Conservation (phyloP, 1,140 invertebrate species). For the Pectinophora gossypiella region DNA sequence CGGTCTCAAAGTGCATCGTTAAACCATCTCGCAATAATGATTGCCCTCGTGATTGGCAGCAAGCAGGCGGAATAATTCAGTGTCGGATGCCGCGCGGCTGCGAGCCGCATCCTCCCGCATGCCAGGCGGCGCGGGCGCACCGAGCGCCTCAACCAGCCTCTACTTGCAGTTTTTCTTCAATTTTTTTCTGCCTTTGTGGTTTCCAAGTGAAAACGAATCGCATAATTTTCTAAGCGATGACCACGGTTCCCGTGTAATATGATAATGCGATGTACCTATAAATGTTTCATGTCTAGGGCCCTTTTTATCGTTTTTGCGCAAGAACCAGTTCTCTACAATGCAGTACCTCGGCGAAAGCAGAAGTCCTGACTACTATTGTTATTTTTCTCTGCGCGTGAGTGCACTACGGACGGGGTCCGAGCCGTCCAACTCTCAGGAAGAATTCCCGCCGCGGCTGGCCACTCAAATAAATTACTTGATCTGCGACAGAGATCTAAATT, state of each 20-base stretch:
- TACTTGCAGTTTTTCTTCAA: not conserved
- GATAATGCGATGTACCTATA: conserved; percentile 73
- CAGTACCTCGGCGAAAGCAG: conserved; percentile 44
- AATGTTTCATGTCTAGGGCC: conserved; percentile 67
- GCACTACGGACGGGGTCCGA: no score
- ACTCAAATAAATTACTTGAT: not conserved
- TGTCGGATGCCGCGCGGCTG: conserved; percentile 6
- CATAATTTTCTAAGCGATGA: conserved; percentile 69
- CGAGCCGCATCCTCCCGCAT: no score
- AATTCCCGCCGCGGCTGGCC: no score
- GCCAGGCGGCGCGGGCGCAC: not conserved
- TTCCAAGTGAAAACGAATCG: conserved; percentile 64
- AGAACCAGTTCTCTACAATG: conserved; percentile 57
- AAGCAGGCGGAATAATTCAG: conserved; percentile 8
- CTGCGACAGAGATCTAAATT: not conserved
- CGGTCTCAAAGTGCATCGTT: conserved; percentile 18
- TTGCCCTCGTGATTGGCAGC: conserved; percentile 4
- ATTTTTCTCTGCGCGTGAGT: conserved; percentile 17
- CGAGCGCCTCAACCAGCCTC: not conserved
- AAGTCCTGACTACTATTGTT: conserved; percentile 35
- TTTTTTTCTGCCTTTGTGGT: conserved; percentile 21
- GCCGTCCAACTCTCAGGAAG: no score
- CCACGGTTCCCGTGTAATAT: conserved; percentile 72
- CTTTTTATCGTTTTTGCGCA: conserved; percentile 62
- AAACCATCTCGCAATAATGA: conserved; percentile 20